Conservation (phyloP, 2,797 vertebrate species). For the Chiroxiphia lanceolata region DNA sequence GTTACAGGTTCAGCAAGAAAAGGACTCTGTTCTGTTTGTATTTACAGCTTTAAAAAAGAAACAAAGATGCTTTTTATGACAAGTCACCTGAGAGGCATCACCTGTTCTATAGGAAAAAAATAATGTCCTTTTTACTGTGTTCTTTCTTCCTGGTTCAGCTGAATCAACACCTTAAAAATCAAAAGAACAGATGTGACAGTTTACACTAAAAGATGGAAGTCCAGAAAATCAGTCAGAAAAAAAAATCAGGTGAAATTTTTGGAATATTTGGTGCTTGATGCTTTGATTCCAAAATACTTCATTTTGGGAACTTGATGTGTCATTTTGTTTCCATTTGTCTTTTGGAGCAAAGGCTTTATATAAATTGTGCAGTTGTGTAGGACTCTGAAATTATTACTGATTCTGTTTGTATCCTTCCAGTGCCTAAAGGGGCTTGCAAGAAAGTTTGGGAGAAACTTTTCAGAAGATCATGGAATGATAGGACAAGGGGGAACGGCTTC, state of each 20-base stretch:
- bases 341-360: not conserved
- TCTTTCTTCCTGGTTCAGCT: not conserved
- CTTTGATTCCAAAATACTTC: not conserved
- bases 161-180: not conserved
- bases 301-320: not conserved
- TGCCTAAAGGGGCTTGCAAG: not conserved
- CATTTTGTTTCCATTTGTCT: not conserved
- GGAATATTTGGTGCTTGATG: not conserved
- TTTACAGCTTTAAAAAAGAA: not conserved
- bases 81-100: slow-evolving; percentile 9
- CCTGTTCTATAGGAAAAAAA: not conserved
- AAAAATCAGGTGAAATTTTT: not conserved
- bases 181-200: not conserved
- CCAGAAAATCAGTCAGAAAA: not conserved
- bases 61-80: slow-evolving; percentile 39
- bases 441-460: not conserved
- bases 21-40: not conserved
- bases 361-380: not conserved
- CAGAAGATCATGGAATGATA: no score
- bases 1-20: slow-evolving; percentile 32
- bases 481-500: not conserved
- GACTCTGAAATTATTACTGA: not conserved
- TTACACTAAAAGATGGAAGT: not conserved
- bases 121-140: not conserved
- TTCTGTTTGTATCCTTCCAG: not conserved